Conservation (phyloP, 64 coral and sea anemone genomes). For the Catalaphyllia jardinei region DNA sequence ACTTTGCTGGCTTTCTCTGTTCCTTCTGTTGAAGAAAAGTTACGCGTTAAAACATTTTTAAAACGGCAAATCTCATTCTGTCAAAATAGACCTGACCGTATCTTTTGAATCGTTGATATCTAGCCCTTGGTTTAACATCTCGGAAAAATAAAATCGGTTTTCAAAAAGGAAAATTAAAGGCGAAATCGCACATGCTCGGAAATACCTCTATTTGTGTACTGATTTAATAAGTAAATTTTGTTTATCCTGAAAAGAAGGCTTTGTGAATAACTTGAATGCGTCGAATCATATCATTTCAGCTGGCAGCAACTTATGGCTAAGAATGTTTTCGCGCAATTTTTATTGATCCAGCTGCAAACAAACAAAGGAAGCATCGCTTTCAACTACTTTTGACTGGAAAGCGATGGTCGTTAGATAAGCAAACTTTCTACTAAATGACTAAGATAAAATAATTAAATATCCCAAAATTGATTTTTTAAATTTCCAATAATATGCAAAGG, state of each 20-base stretch:
- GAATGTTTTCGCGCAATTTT: neutral
- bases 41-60: neutral
- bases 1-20: neutral
- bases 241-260: neutral
- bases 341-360: neutral
- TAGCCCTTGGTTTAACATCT: neutral
- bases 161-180: neutral
- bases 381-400: neutral
- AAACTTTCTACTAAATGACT: neutral
- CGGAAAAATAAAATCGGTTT: neutral
- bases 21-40: neutral
- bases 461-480: neutral
- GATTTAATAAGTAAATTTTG: neutral
- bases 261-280: neutral
- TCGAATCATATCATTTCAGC: neutral
- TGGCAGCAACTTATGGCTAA: neutral
- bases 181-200: neutral
- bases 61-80: neutral
- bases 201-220: neutral
- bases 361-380: neutral
- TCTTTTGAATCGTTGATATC: neutral
- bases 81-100: no score
- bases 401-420: neutral
- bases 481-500: no score
- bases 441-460: neutral